Conservation (phyloP, 2,797 vertebrate genomes). For the Sebastes ruberrimus region DNA sequence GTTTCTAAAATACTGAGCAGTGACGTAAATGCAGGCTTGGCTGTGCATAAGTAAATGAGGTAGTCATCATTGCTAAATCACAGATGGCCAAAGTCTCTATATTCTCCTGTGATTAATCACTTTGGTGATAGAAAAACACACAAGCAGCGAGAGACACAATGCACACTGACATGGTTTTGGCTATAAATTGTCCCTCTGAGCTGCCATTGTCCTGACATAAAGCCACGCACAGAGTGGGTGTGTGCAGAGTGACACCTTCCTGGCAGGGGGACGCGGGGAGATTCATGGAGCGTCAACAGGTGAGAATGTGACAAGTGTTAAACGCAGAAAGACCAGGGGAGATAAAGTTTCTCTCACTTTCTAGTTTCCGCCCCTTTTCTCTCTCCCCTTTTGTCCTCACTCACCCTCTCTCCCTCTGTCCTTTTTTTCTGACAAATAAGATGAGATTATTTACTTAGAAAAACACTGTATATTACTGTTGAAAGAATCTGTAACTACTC, state of each 20-base stretch:
- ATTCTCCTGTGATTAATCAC: constrained; percentile 40
- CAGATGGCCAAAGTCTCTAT: background rate
- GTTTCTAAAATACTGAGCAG: background rate
- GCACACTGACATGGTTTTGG: background rate
- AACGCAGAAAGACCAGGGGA: constrained; percentile 25
- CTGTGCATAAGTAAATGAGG: background rate
- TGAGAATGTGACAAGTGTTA: constrained; percentile 72
- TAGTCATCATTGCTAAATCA: constrained; percentile 9
- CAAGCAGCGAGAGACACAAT: background rate
- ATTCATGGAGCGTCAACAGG: constrained; percentile 73
- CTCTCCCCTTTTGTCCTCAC: background rate
- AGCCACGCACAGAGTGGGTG: constrained; percentile 8
- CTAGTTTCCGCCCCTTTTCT: background rate
- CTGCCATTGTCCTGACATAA: constrained; percentile 49
- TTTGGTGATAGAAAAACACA: constrained; percentile 37
- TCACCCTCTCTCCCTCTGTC: background rate
- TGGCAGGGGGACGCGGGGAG: constrained; percentile 34
- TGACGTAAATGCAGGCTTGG: background rate
- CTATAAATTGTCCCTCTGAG: constrained; percentile 54
- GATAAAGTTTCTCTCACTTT: constrained; percentile 67
- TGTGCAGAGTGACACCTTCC: constrained; percentile 54
- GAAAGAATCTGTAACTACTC: background rate
- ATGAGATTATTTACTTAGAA: background rate
- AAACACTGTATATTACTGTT: background rate
- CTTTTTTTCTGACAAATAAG: background rate